Evolutionary conservation across 2,888 invertebrate genomes (phyloP).

Genomic region (Eupithecia abbreviata): DNA sequence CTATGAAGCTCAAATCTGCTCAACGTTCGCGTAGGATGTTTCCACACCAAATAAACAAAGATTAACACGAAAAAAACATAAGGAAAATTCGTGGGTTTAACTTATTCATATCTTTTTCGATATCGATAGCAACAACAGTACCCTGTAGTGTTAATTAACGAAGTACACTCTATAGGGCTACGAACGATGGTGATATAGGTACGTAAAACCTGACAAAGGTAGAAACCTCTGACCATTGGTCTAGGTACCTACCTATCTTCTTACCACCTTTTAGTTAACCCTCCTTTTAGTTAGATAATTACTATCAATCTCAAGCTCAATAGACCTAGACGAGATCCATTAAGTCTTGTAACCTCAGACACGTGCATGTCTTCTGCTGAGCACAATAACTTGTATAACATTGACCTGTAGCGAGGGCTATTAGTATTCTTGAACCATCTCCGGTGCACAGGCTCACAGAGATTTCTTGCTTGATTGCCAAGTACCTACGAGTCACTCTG

Average conservation of each 20-base stretch:
- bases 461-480: conserved; percentile 14
- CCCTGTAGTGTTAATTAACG: no score
- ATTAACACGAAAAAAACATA: not conserved
- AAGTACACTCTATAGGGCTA: no score
- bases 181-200: not conserved
- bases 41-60: not conserved
- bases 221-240: not conserved
- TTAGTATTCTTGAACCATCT: conserved; percentile 33
- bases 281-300: not conserved
- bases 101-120: not conserved
- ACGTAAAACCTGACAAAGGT: not conserved
- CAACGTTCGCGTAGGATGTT: not conserved
- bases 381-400: conserved; percentile 26
- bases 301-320: not conserved
- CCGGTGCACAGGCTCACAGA: not conserved
- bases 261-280: not conserved
- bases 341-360: not conserved
- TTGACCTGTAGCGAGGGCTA: conserved; percentile 27
- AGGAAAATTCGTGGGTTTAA: not conserved
- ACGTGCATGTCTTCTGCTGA: conserved; percentile 2
- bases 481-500: not conserved
- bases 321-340: not conserved
- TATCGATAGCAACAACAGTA: not conserved
- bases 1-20: not conserved
- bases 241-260: not conserved